Base-by-base conservation (phyloP, 2,888 invertebrate genomes). In the Xanthia togata region DNA sequence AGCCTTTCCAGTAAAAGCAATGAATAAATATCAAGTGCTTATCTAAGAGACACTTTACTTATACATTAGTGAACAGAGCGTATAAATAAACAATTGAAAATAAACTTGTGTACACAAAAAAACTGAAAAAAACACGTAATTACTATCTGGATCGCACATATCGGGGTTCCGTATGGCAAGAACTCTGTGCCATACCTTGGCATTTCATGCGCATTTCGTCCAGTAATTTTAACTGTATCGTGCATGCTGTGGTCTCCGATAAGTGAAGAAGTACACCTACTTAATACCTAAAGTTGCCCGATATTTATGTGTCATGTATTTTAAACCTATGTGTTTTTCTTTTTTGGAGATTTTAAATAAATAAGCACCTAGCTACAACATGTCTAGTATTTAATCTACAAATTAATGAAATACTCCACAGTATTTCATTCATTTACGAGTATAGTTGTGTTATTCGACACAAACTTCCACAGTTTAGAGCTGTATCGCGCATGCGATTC, bases 401-500 rank as follows among this genome's bases (percentile, higher is more conserved):
- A n/a, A 47, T 23, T 4, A 47, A 47, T 47, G 23, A 47, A 47
- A 67, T 50, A n/a, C n/a, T 35, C 31, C 2, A 2, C 31, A 31
- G 31, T 31, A 31, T 31, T 1, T 31, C 31, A 31, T 31, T 31
- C 31, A 31, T 5, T 14, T 35, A n/a, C n/a, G n/a, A n/a, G n/a
- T n/a, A 41, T 17, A 44, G 20, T 44, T 35, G 14, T 59, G 17
- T 68, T 44, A 31, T 70, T 50, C n/a, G n/a, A 26, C 17, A 35
- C 31, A 50, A 59, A 79, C 70, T 69, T 57, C 26, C 20, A 31
- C 26, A 78, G 31, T 57, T 72, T 17, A 14, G 23, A 17, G 14
- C 55, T 31, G 55, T 47, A 31, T 31, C 72, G 44, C n/a, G 62
- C n/a, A 44, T 79, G 55, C 63, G 9, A 78, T 73, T 41, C 73